Evolutionary conservation across 2,797 vertebrate genomes (phyloP).

Genomic region (Taeniopygia guttata): DNA sequence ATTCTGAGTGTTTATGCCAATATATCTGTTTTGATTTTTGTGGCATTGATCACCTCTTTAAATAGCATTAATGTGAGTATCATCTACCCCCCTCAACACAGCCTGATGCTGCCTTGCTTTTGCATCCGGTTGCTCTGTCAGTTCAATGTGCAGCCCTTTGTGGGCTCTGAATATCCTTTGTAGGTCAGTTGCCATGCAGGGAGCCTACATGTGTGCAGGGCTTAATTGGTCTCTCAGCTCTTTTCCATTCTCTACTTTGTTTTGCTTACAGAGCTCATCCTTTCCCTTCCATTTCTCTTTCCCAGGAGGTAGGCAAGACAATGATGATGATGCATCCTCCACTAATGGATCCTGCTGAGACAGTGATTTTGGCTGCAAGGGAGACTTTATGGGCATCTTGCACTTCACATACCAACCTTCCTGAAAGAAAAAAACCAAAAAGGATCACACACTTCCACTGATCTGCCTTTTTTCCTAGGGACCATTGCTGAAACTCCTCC

Average conservation of each 20-base stretch:
- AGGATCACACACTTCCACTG: not conserved
- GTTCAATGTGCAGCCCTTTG: not conserved
- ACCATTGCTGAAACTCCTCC: not conserved
- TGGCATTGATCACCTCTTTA: not conserved
- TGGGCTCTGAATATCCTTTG: not conserved
- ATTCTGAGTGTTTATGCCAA: not conserved
- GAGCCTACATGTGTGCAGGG: not conserved
- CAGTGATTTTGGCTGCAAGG: not conserved
- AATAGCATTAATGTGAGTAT: not conserved
- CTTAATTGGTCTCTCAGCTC: conserved; percentile 33
- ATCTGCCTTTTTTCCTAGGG: not conserved
- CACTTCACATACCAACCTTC: not conserved
- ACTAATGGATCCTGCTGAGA: not conserved
- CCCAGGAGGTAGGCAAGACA: not conserved
- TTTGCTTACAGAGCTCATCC: conserved; percentile 27
- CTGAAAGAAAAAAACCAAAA: not conserved
- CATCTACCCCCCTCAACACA: not conserved
- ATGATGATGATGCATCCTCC: not conserved
- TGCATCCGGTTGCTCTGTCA: not conserved
- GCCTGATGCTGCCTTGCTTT: not conserved
- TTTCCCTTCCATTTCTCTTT: not conserved
- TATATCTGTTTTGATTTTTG: not conserved
- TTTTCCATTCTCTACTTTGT: not conserved
- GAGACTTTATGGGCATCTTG: not conserved
- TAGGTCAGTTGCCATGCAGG: conserved; percentile 25